Percentiles rank a stretch among this genome's conserved stretches.
phyloP scores from a whole-genome alignment of 2,113 vertebrate species.

The Hystrix cristata region DNA sequence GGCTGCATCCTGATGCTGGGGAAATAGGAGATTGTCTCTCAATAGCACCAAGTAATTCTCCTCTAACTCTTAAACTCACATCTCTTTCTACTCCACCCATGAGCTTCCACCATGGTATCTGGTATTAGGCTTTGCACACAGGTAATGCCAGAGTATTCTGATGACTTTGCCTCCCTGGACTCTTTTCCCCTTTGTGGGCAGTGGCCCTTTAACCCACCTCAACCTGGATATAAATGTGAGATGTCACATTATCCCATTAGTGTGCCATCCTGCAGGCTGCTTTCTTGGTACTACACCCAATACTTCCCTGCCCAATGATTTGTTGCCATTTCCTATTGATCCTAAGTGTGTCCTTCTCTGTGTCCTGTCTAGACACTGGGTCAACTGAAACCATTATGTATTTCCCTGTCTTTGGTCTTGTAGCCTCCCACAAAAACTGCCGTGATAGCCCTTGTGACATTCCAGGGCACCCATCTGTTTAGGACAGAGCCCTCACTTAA shows the following conservation, averaged over 20 bases:
- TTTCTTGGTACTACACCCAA: fast-evolving
- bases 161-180: not conserved
- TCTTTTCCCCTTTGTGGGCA: not conserved
- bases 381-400: not conserved
- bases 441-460: not conserved
- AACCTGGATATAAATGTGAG: not conserved
- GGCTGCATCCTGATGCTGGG: not conserved
- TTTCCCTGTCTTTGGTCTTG: not conserved
- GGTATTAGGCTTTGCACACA: not conserved
- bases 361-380: not conserved
- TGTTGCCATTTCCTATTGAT: not conserved
- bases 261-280: not conserved
- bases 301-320: not conserved
- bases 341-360: not conserved
- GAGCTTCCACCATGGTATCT: not conserved
- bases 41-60: not conserved
- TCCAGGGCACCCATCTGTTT: fast-evolving
- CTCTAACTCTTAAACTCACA: not conserved
- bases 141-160: not conserved
- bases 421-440: not conserved
- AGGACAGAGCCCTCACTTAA: not conserved
- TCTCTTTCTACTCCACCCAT: not conserved
- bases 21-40: not conserved
- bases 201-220: not conserved
- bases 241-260: fast-evolving